Percentiles rank a stretch among this genome's conserved stretches.
phyloP scores from a whole-genome alignment of 2,888 invertebrate species.

The Plebejus argus region DNA sequence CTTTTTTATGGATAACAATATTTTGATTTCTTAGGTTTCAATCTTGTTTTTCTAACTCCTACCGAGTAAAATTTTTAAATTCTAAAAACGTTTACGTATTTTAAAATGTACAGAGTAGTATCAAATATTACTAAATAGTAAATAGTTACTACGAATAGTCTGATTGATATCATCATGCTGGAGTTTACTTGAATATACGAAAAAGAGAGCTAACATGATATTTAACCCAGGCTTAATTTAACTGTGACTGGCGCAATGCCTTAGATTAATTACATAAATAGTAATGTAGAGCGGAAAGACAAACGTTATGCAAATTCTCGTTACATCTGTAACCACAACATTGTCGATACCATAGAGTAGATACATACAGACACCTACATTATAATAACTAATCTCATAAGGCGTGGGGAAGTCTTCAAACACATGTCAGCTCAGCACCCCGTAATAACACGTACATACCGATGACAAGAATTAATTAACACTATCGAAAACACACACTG shows the following conservation, averaged over 20 bases:
- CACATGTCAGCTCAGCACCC: conserved; percentile 57
- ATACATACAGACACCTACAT: conserved; percentile 6
- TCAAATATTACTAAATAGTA: too few relatives aligned
- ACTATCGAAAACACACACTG: conserved; percentile 57
- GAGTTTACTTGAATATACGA: too few relatives aligned
- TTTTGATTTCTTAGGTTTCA: too few relatives aligned
- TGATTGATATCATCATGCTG: too few relatives aligned
- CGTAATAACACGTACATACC: conserved; percentile 61
- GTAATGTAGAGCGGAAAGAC: neutral
- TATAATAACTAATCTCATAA: conserved; percentile 43
- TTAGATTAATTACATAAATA: neutral
- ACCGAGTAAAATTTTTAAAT: too few relatives aligned
- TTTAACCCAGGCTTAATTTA: too few relatives aligned
- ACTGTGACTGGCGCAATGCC: neutral
- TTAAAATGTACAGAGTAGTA: too few relatives aligned
- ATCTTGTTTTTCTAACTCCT: too few relatives aligned
- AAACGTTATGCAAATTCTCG: neutral
- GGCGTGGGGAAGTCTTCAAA: conserved; percentile 43
- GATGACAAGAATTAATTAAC: conserved; percentile 65
- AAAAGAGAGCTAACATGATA: too few relatives aligned
- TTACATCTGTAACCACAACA: neutral
- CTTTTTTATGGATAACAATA: too few relatives aligned
- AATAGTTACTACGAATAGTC: too few relatives aligned
- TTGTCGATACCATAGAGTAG: neutral
- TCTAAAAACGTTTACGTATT: too few relatives aligned